Base-by-base conservation (phyloP, 2,797 vertebrate genomes). In the Tauraco hartlaubi region DNA sequence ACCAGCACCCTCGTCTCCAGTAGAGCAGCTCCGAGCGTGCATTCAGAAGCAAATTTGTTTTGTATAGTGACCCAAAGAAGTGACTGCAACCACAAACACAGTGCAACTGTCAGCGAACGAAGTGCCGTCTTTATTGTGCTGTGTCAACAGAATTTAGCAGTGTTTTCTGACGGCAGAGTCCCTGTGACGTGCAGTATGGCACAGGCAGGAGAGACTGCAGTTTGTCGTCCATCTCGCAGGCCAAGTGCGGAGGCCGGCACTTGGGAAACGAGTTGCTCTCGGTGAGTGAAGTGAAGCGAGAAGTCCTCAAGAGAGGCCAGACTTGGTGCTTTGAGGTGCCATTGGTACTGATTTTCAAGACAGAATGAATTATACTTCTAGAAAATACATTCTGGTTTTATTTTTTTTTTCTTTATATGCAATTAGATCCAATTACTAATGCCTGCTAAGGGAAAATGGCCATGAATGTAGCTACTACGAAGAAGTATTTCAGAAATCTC, bases 11-110 rank as follows among this genome's bases (percentile, higher is more conserved):
- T 84, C 18, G 15, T 88, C 29, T 74, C 92, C 71, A 85, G 48
- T 20, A 64, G 63, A 55, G 71, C 37, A 81, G 39, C 52, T 80
- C 48, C 67, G 39, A 52, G 26, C 37, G 18, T 55, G n/a, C 31
- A 19, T 67, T 85, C 33, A 83, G 71, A 71, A 91, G 64, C 21
- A 85, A 83, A 89, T 91, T 58, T 61, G 33, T 41, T 77, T 85
- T 82, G 11, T 64, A 9, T 7, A 31, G 49, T 41, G 54, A 77
- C 68, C 51, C 12, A 11, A 51, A 33, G 75, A 72, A 80, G 49
- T 0, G 0, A 20, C 41, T 80, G 44, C n/a, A 64, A 19, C 66
- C 63, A 41, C n/a, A 74, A 66, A 52, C 39, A 25, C 59, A 74
- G 28, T 51, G 26, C 66, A 54, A 2, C 20, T 77, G 54, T 81